phyloP scores from a whole-genome alignment of 2,888 invertebrate genomes.

The Volucella inanis region DNA sequence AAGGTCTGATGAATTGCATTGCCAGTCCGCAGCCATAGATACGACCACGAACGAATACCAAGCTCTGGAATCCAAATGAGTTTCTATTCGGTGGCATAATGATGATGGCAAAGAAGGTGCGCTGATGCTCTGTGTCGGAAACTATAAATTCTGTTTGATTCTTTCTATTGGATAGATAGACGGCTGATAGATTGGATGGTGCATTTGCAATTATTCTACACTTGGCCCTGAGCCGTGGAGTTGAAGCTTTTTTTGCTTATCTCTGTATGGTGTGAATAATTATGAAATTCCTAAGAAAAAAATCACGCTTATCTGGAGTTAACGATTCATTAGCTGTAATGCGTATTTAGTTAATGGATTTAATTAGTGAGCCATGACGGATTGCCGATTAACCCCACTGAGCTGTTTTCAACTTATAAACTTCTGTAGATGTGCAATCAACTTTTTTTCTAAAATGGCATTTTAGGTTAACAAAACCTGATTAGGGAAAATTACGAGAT shows the following conservation, averaged over 20 bases:
- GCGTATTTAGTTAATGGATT: conserved; percentile 5
- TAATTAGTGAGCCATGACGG: conserved; percentile 30
- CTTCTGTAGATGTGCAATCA: no score
- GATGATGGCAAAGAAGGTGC: conserved; percentile 45
- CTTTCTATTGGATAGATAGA: conserved; percentile 30
- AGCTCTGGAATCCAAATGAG: conserved; percentile 58
- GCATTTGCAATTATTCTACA: conserved; percentile 39
- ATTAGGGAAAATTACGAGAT: no score
- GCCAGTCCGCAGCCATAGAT: conserved; percentile 50
- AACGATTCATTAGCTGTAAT: conserved; percentile 48
- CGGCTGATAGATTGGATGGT: conserved; percentile 29
- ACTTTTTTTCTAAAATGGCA: no score
- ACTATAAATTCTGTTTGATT: conserved; percentile 68
- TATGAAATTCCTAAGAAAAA: conserved; percentile 34
- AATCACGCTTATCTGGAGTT: conserved; percentile 25
- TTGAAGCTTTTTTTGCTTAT: conserved; percentile 26
- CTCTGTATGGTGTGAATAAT: conserved; percentile 46
- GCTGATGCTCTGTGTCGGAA: conserved; percentile 64
- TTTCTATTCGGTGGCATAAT: conserved; percentile 65
- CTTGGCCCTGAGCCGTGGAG: conserved; percentile 54
- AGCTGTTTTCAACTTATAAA: no score
- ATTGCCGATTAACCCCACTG: not conserved
- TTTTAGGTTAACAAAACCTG: no score
- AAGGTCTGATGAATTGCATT: conserved; percentile 68
- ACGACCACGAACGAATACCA: not conserved